A percentile compares a stretch with the other conserved stretches of the same genome.
phyloP scores from a whole-genome alignment of 2,888 invertebrate species.

The Amiota communis region DNA sequence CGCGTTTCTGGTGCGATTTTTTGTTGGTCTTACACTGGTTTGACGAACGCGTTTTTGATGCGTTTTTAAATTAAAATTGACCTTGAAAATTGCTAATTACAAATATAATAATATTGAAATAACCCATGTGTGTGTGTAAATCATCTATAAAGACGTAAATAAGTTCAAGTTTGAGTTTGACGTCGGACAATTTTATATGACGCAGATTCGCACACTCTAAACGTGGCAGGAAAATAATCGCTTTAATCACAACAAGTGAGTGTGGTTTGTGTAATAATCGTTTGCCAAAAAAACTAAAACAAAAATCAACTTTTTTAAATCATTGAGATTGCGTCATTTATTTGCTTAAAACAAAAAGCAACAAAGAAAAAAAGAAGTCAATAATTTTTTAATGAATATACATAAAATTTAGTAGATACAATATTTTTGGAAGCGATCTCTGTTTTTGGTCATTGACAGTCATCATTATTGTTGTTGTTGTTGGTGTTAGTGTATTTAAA shows the following conservation, averaged over 20 bases:
- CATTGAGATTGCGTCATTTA: constrained; percentile 60
- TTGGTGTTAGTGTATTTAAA: constrained; percentile 46
- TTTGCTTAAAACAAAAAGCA: constrained; percentile 49
- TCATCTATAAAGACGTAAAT: background rate
- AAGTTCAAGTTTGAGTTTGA: constrained; percentile 26
- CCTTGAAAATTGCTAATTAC: constrained; percentile 20
- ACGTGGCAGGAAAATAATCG: too few species aligned
- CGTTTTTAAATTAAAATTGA: constrained; percentile 9
- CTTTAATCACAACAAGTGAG: background rate
- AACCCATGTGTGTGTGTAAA: background rate
- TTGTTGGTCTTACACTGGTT: background rate
- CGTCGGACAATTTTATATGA: background rate
- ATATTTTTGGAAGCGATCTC: too few species aligned
- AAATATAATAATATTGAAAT: background rate
- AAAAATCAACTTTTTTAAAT: background rate
- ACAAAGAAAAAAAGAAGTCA: constrained; percentile 26
- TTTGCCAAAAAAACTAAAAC: background rate
- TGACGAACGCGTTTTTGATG: background rate
- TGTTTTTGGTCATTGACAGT: constrained; percentile 30
- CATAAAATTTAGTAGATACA: constrained; percentile 33
- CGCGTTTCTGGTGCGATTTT: background rate
- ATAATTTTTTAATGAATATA: constrained; percentile 58
- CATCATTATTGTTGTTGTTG: constrained; percentile 23
- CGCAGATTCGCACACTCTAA: too few species aligned
- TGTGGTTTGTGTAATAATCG: background rate